These are phyloP conservation scores for Malurus elegans DNA, from an alignment of 2,113 vertebrate species.

Conservation along the genomic window DNA sequence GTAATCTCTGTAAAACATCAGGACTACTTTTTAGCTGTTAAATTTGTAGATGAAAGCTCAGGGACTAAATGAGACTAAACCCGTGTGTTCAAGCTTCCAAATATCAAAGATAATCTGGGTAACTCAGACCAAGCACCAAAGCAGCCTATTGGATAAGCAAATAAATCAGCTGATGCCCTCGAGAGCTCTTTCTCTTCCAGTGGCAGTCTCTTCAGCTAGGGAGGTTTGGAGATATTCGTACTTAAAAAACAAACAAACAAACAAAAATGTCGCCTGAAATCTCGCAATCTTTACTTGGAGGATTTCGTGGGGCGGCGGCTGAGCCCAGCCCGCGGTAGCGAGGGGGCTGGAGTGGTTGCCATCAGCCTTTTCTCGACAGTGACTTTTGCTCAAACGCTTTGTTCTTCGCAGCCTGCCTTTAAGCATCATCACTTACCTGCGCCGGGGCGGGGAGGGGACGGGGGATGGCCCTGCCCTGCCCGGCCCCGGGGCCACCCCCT, in stretches of 20 bases:
- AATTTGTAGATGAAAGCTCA: neutral
- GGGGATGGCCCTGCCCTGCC: accelerated
- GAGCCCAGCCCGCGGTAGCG: neutral
- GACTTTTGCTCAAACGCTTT: neutral
- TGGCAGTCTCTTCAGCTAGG: accelerated
- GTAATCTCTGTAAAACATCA: neutral
- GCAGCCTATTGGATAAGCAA: neutral
- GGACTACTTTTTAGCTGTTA: neutral
- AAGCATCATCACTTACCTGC: neutral
- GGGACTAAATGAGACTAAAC: neutral
- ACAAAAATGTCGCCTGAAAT: neutral
- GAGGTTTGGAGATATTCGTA: neutral
- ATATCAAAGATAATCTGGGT: neutral
- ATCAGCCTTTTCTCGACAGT: neutral
- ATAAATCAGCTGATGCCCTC: accelerated
- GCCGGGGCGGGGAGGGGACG: neutral
- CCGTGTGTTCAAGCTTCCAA: neutral
- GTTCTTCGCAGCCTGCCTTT: neutral
- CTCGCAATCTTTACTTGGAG: neutral
- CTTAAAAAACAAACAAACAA: no score
- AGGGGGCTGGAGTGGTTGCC: no score
- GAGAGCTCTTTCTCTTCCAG: neutral
- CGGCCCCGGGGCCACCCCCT: accelerated
- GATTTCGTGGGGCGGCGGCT: neutral
- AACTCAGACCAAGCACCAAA: neutral